Base-by-base conservation (phyloP, 1,140 invertebrate species). In the Drosophila jambulina region DNA sequence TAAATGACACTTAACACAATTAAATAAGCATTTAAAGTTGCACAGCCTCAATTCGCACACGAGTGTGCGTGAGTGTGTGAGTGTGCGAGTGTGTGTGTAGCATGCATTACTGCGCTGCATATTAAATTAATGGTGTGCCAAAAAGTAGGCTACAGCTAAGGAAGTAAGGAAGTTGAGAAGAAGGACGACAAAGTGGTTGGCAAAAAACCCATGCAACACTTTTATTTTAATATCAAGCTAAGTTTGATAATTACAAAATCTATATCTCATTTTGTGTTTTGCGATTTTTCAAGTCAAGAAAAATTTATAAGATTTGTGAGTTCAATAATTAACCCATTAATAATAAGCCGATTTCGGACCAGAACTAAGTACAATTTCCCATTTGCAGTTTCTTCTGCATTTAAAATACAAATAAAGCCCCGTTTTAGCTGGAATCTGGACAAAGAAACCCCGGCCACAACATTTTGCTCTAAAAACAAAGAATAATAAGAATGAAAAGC, bases 1-100 rank as follows among this genome's bases (percentile, higher is more conserved):
- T 81, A 88, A 88, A 88, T 90, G 84, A 88, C 84, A 88, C 84
- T 88, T 88, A 88, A 88, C 84, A 88, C 84, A 88, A 88, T 88
- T 88, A 88, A 90, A 88, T 88, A 88, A 88, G 81, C 80, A 88
- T 88, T 88, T 90, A 90, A 88, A 88, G 81, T 88, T 84, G 59
- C 49, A 78, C 62, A 51, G 64, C 62, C 61, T 53, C 49, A 42
- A 62, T 23, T 13, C 32, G 19, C 68, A 27, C 25, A 23, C 32
- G 34, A 36, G 29, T 25, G 21, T 23, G 23, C 4, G 25, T 9
- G 25, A 19, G 25, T 8, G 43, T 10, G 17, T 23, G 15, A 0
- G 25, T 9, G 23, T 40, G 29, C 10, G 56, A 0, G 23, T 23
- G 42, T 34, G 40, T 60, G 62, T 61, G 40, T 29, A 23, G 62